Evolutionary conservation across 2,113 vertebrate genomes (phyloP).

Genomic region (Corythornis vintsioides): DNA sequence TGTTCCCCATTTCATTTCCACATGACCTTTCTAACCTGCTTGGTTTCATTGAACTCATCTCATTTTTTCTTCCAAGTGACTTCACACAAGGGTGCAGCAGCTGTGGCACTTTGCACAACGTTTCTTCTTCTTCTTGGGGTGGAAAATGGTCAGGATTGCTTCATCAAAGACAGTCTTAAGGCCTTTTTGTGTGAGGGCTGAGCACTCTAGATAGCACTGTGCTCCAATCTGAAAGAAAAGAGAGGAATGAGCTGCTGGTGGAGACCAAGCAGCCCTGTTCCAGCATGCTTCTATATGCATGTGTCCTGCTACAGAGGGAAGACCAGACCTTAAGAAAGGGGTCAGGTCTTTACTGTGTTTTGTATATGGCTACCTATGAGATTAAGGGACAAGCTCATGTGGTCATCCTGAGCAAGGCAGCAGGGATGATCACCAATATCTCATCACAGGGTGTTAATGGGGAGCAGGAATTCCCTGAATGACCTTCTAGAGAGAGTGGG

Average conservation of each 20-base stretch:
- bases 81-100: slow-evolving; percentile 83
- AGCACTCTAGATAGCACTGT: slow-evolving; percentile 89
- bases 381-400: not conserved
- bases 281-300: rapidly evolving
- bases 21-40: not conserved
- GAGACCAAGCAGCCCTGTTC: not conserved
- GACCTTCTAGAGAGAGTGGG: not conserved
- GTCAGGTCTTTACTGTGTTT: not conserved
- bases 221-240: slow-evolving; percentile 82
- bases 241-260: not conserved
- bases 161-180: slow-evolving; percentile 90
- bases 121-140: slow-evolving; percentile 85
- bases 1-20: slow-evolving; percentile 32
- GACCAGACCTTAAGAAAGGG: not conserved
- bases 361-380: not conserved
- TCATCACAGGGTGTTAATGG: not conserved
- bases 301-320: not conserved
- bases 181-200: slow-evolving; percentile 89
- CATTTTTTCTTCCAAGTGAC: not conserved
- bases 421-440: not conserved
- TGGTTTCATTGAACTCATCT: slow-evolving; percentile 14
- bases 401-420: not conserved
- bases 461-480: not conserved
- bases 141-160: slow-evolving; percentile 89
- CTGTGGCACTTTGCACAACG: slow-evolving; percentile 70